Percentiles rank a stretch among this genome's conserved stretches.
Evolutionary conservation across 30 jellyfish, hydroid and myxozoan genomes (phyloP).

Genomic region (Chrysaora quinquecirrha): DNA sequence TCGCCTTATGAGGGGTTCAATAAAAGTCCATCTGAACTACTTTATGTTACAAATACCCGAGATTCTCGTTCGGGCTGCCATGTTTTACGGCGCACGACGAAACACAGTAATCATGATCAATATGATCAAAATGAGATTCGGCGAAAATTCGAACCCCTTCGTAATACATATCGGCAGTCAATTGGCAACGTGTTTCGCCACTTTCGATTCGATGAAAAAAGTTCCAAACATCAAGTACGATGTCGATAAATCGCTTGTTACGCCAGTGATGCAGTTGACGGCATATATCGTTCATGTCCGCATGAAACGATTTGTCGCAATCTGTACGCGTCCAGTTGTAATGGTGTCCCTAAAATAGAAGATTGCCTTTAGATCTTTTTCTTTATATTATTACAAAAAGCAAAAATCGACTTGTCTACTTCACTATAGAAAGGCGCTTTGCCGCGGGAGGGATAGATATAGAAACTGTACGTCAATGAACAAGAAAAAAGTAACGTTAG

Average conservation of each 20-base stretch:
- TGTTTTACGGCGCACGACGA: conserved; percentile 88
- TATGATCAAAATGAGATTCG: conserved; percentile 89
- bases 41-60: neutral
- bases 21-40: no score
- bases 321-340: conserved; percentile 94
- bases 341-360: conserved; percentile 82
- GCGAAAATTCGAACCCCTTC: conserved; percentile 95
- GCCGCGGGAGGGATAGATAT: no score
- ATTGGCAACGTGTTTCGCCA: conserved; percentile 80
- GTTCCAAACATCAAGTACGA: conserved; percentile 73
- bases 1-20: no score
- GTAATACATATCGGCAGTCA: conserved; percentile 88
- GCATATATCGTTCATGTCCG: conserved; percentile 83
- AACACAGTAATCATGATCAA: conserved; percentile 91
- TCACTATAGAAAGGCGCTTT: no score
- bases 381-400: no score
- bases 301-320: conserved; percentile 89
- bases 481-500: no score
- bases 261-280: conserved; percentile 64
- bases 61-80: conserved; percentile 72
- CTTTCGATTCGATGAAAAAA: conserved; percentile 77
- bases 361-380: no score
- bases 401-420: no score
- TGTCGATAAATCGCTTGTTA: conserved; percentile 73
- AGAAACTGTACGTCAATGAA: no score